A percentile compares a stretch with the other conserved stretches of the same genome.
phyloP scores from a whole-genome alignment of 2,888 invertebrate species.

The Papilio demoleus region DNA sequence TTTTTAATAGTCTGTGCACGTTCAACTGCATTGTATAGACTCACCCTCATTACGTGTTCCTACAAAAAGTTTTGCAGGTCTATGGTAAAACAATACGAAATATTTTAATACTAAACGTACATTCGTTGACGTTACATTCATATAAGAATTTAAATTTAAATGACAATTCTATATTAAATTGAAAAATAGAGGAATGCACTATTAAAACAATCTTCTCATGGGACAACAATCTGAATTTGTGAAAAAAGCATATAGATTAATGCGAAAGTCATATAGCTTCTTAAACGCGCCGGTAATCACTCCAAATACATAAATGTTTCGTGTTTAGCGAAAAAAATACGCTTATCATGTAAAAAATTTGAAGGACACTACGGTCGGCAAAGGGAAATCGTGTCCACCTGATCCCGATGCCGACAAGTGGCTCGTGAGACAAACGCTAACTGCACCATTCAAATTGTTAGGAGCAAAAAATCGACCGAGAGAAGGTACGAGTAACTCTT shows the following conservation, averaged over 20 bases:
- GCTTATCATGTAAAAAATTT: background rate
- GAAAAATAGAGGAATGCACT: background rate
- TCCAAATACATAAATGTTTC: background rate
- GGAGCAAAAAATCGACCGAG: constrained; percentile 10
- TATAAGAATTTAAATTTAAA: background rate
- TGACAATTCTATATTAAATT: too few species aligned
- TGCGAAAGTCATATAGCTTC: background rate
- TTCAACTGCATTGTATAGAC: constrained; percentile 16
- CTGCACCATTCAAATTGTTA: constrained; percentile 12
- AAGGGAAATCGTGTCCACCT: constrained; percentile 22
- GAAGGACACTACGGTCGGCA: constrained; percentile 15
- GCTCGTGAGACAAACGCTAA: constrained; percentile 21
- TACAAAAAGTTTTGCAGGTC: background rate
- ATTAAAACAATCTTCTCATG: background rate
- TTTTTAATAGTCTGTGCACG: constrained; percentile 6
- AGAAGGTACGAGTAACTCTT: constrained; percentile 22
- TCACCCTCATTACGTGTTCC: constrained; percentile 21
- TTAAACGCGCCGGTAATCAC: background rate
- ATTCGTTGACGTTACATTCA: background rate
- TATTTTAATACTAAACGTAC: background rate
- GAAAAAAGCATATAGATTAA: background rate
- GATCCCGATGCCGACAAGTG: constrained; percentile 23
- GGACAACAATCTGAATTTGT: background rate
- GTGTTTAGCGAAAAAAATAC: background rate
- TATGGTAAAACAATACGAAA: background rate